Conservation (phyloP, 2,888 invertebrate genomes). For the Muschampia plurimacula region DNA sequence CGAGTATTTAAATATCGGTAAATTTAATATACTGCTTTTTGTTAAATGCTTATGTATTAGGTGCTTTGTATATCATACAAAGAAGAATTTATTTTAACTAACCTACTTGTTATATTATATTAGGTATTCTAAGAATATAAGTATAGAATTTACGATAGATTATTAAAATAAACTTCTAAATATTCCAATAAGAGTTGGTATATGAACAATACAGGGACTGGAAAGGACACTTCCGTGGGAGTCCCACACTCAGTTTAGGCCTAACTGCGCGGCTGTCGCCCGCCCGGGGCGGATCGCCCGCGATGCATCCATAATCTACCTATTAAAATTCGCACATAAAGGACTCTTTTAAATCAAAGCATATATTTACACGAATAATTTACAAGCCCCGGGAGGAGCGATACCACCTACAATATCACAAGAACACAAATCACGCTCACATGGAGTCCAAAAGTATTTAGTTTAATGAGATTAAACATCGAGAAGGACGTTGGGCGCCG, state of each 20-base stretch:
- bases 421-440: constrained; percentile 81
- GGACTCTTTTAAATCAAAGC: constrained; percentile 54
- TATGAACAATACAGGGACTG: constrained; percentile 65
- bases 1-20: no score
- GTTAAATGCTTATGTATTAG: no score
- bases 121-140: no score
- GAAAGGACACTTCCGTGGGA: constrained; percentile 75
- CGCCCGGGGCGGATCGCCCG: constrained; percentile 58
- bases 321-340: constrained; percentile 72
- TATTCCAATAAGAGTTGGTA: constrained; percentile 59
- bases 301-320: constrained; percentile 65
- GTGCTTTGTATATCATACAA: no score
- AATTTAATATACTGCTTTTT: no score
- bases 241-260: constrained; percentile 72
- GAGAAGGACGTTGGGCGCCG: constrained; percentile 45
- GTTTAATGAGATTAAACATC: constrained; percentile 62
- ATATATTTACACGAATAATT: constrained; percentile 75
- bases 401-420: constrained; percentile 52
- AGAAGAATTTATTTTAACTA: no score
- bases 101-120: no score
- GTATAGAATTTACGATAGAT: background rate
- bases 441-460: constrained; percentile 69
- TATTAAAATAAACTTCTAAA: background rate
- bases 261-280: constrained; percentile 67
- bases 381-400: constrained; percentile 60